Evolutionary conservation across 35 echinoderm and acorn worm genomes (phyloP), one percentile per base, ranked within the genome.

Genomic region (Hemicentrotus pulcherrimus): DNA sequence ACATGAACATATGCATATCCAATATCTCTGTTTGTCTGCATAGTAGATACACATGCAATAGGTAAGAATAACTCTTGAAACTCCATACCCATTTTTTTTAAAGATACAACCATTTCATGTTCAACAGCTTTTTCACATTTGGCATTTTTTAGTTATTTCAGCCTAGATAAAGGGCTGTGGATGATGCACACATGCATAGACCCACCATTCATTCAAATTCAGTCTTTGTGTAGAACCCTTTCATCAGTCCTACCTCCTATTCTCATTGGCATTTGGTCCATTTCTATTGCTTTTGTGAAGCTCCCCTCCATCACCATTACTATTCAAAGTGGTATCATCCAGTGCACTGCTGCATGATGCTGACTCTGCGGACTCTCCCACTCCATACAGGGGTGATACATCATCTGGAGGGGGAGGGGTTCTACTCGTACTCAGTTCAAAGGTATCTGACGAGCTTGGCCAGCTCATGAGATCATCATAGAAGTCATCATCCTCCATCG

Each of bases 401-500:
- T 90, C 88, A 90, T 90, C 88, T 5, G 46, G 46, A 15, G 88
- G 32, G 32, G 32, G 88, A 47, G 88, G 88, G 11, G 88, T 90
- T 90, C 88, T 90, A 47, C 46, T 47, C 14, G 88, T 33, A 30
- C 32, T 90, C 0, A 18, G 31, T 33, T 90, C 91, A 47, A 31
- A 46, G 22, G 91, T 31, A 13, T 93, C 91, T 4, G 91, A 47
- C 4, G 91, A 93, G 48, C 91, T 93, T 32, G 91, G 46, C 91
- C 91, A 93, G 91, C 91, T 93, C 45, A 93, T 93, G 46, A 93
- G 11, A 46, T 93, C 91, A n/a, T 93, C 91, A 31, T 52, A 93
- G 46, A 48, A 93, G 9, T 93, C 91, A 18, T 93, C 91, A 4
- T 93, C 91, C n/a, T 93, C 91, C 48, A 58, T 31, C 46, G 46